Evolutionary conservation across 64 coral and sea anemone genomes (phyloP), one percentile per base, ranked within the genome.

Genomic region (Stichodactyla helianthus): DNA sequence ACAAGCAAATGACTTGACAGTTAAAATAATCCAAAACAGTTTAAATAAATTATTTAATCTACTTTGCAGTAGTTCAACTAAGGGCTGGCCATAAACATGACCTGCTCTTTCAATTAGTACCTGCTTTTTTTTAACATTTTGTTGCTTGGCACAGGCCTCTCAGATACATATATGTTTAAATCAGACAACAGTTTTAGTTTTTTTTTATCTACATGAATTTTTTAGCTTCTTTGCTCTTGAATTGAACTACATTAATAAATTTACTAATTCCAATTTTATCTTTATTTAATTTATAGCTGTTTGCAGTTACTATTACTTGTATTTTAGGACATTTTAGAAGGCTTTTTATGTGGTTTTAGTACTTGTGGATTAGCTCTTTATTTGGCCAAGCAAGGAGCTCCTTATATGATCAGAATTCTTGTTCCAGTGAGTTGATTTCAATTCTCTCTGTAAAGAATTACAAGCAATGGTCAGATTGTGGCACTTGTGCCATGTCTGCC

Each of bases 401-500:
- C 52, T 51, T 63, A 54, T 56, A 84, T 10, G 83, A 44, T 84
- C 83, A 84, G 59, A 23, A 84, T 60, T 84, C 83, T 84, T 84
- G 83, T 60, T 84, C 83, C 83, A 84, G 27, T 35, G 83, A 60
- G 83, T 57, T 20, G 83, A 25, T 84, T 60, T 84, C 83, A 63
- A 84, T 84, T 84, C 83, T 84, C 83, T 84, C 83, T 84, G 83
- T 84, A 84, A 84, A 84, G 59, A 84, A 84, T 84, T 63, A 84
- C 55, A 84, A 84, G 53, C 19, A 35, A 60, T 84, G 20, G 59
- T 84, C 83, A 84, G 54, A 81, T 74, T 74, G 25, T 25, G 25
- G 25, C 68, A 27, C 19, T 23, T 74, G 26, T 5, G 23, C 68
- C 68, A 31, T 74, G 68, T 74, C 68, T 74, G 68, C n/a, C 68